A percentile compares a stretch with the other conserved stretches of the same genome.
Evolutionary conservation across 1,140 invertebrate genomes (phyloP).

Genomic region (Drosophila subobscura): DNA sequence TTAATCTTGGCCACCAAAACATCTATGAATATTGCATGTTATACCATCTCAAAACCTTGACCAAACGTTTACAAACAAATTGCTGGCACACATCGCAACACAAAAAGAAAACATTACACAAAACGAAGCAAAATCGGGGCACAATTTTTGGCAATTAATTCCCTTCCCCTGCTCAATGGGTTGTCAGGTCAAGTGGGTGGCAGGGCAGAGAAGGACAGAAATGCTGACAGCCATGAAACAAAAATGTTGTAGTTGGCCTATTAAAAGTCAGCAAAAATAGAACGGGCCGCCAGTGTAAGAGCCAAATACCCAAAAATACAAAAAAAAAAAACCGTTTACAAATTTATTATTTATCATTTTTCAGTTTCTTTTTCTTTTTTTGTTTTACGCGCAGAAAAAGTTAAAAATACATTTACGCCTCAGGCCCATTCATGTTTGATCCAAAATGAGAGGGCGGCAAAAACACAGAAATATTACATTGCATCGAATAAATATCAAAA

Average conservation of each 20-base stretch:
- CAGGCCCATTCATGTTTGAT: slow-evolving; percentile 33
- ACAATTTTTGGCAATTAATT: slow-evolving; percentile 33
- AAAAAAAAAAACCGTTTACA: slow-evolving; percentile 51
- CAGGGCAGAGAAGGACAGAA: slow-evolving; percentile 43
- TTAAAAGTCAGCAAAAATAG: slow-evolving; percentile 62
- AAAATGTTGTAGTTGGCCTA: slow-evolving; percentile 63
- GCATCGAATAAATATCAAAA: slow-evolving; percentile 3
- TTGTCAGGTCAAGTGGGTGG: slow-evolving; percentile 63
- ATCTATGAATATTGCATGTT: too few species aligned
- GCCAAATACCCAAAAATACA: slow-evolving; percentile 22
- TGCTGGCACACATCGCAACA: too few species aligned
- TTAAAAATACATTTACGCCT: slow-evolving; percentile 42
- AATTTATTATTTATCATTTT: slow-evolving; percentile 71
- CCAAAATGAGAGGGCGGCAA: background rate
- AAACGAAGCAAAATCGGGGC: too few species aligned
- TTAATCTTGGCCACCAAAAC: too few species aligned
- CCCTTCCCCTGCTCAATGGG: slow-evolving; percentile 56
- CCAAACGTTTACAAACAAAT: too few species aligned
- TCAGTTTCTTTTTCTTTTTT: slow-evolving; percentile 24
- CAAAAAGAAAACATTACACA: too few species aligned
- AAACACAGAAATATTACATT: slow-evolving; percentile 1
- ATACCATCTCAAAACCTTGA: too few species aligned
- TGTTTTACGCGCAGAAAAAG: slow-evolving; percentile 34
- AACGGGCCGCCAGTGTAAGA: background rate
- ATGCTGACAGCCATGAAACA: slow-evolving; percentile 61